Percentiles rank a stretch among this genome's conserved stretches.
phyloP scores from a whole-genome alignment of 2,113 vertebrate genomes.

The Sclerurus mexicanus region DNA sequence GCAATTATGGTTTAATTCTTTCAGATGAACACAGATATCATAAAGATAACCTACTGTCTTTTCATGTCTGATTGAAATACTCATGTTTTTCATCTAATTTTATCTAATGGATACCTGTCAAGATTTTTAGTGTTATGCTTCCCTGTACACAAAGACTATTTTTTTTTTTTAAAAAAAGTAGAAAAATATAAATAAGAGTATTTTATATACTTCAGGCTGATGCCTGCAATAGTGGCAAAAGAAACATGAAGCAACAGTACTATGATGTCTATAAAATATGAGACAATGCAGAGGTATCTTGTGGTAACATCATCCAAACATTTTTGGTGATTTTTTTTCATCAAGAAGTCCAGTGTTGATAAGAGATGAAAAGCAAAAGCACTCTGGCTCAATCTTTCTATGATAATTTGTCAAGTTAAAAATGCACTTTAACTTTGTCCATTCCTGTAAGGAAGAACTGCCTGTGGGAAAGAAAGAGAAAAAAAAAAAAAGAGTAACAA shows the following conservation, averaged over 20 bases:
- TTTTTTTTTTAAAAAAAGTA: no score
- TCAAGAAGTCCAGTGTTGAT: neutral
- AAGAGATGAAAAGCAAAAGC: neutral
- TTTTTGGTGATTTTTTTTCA: neutral
- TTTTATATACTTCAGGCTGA: neutral
- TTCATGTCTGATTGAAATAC: neutral
- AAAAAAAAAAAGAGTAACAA: neutral
- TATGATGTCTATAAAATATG: neutral
- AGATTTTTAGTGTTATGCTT: neutral
- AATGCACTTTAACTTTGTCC: neutral
- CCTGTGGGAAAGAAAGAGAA: neutral
- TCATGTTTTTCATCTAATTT: neutral
- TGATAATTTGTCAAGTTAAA: neutral
- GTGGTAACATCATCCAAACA: neutral
- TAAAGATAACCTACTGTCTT: neutral
- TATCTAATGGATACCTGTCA: neutral
- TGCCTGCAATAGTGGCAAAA: neutral
- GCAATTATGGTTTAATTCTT: neutral
- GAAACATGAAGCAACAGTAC: neutral
- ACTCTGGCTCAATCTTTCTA: neutral
- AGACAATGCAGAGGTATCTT: rapidly evolving
- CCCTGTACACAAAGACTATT: neutral
- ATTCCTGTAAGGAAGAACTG: rapidly evolving
- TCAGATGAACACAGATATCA: neutral
- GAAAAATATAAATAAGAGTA: neutral